These are phyloP conservation scores for Echinarachnius parma DNA, from an alignment of 53 echinoderm and acorn worm genomes.

Conservation along the genomic window DNA sequence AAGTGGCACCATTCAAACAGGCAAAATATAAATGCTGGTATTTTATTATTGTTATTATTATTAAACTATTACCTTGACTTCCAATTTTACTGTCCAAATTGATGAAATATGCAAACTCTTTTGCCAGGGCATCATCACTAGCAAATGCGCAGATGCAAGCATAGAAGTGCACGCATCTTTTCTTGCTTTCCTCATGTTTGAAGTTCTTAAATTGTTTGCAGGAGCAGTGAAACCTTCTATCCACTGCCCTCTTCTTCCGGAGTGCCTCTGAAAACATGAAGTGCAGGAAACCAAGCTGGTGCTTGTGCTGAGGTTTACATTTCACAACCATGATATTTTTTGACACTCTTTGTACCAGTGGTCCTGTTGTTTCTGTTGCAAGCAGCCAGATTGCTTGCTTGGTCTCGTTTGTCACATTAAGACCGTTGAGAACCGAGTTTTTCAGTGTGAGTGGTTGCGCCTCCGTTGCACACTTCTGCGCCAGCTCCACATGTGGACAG, in stretches of 20 bases:
- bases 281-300: slow-evolving; percentile 86
- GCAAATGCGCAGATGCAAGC: slow-evolving; percentile 98
- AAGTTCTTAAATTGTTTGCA: slow-evolving; percentile 79
- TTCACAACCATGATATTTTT: slow-evolving; percentile 97
- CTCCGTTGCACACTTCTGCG: slow-evolving; percentile 71
- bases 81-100: slow-evolving; percentile 80
- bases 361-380: slow-evolving; percentile 95
- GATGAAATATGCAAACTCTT: slow-evolving; percentile 91
- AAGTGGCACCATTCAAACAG: too few relatives aligned
- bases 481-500: slow-evolving; percentile 71
- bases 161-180: slow-evolving; percentile 94
- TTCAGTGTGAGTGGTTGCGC: slow-evolving; percentile 87
- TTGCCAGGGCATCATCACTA: slow-evolving; percentile 80
- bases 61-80: too few relatives aligned
- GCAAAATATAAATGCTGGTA: too few relatives aligned
- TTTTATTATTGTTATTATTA: too few relatives aligned
- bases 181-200: slow-evolving; percentile 62
- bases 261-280: slow-evolving; percentile 78
- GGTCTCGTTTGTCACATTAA: slow-evolving; percentile 87
- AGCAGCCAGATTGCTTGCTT: slow-evolving; percentile 96
- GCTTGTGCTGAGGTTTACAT: slow-evolving; percentile 79
- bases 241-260: slow-evolving; percentile 60
- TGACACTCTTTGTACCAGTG: slow-evolving; percentile 87
- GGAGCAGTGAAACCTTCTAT: slow-evolving; percentile 78
- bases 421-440: slow-evolving; percentile 80